These are phyloP conservation scores for Mastacembelus armatus DNA, from an alignment of 2,797 vertebrate genomes.

Conservation along the genomic window DNA sequence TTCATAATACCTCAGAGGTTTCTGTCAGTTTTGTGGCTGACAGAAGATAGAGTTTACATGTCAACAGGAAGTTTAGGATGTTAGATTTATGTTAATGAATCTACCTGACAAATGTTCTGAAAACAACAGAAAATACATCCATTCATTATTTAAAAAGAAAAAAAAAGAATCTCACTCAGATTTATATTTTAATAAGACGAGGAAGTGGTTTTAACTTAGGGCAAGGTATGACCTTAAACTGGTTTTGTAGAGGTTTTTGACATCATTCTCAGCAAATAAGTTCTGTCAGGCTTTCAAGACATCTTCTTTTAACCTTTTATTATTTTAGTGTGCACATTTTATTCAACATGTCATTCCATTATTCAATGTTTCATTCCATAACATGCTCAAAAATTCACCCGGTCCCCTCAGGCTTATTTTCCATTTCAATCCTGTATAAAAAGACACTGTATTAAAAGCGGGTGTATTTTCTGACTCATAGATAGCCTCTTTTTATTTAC, in stretches of 20 bases:
- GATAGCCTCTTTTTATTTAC: conserved; percentile 51
- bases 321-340: conserved; percentile 49
- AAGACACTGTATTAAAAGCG: conserved; percentile 46
- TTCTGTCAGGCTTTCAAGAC: conserved; percentile 58
- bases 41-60: conserved; percentile 68
- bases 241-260: conserved; percentile 34
- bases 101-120: conserved; percentile 51
- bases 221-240: conserved; percentile 58
- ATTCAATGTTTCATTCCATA: conserved; percentile 48
- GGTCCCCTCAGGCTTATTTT: conserved; percentile 62
- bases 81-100: conserved; percentile 73
- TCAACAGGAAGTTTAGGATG: conserved; percentile 59
- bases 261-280: conserved; percentile 43
- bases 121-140: conserved; percentile 43
- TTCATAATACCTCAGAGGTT: conserved; percentile 72
- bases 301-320: conserved; percentile 53
- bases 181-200: conserved; percentile 34
- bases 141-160: conserved; percentile 40
- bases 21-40: conserved; percentile 60
- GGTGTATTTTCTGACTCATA: conserved; percentile 40
- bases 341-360: conserved; percentile 54
- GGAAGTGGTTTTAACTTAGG: conserved; percentile 42
- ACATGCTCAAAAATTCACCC: conserved; percentile 37
- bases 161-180: conserved; percentile 27
- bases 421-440: conserved; percentile 65